Percentiles rank a stretch among this genome's conserved stretches.
These are phyloP conservation scores for Epinotia ramella DNA, from an alignment of 2,888 invertebrate genomes.

Conservation along the genomic window DNA sequence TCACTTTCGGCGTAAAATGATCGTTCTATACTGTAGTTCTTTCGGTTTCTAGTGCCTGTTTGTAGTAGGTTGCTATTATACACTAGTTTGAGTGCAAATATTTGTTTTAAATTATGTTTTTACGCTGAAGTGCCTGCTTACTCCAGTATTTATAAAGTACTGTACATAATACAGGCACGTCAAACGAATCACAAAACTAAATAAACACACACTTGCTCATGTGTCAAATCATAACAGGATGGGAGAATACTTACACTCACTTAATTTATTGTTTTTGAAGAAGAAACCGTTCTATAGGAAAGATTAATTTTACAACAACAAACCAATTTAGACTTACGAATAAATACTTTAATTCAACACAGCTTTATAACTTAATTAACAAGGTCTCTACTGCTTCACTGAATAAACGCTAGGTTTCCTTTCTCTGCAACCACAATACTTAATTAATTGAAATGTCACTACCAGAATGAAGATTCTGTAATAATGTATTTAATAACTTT, in stretches of 20 bases:
- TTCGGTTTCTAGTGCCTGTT: neutral
- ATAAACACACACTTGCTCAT: neutral
- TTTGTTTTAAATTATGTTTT: neutral
- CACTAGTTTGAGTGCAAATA: neutral
- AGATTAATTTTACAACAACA: constrained; percentile 9
- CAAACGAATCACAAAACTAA: no score
- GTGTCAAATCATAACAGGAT: neutral
- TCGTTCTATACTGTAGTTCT: neutral
- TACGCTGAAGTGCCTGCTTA: no score
- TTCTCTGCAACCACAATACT: neutral
- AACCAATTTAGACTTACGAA: constrained; percentile 7
- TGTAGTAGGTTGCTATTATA: neutral
- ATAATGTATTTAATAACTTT: neutral
- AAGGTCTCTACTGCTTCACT: neutral
- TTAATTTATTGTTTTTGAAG: neutral
- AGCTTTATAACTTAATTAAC: constrained; percentile 25
- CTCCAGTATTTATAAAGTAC: no score
- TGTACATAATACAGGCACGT: no score
- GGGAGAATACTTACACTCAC: neutral
- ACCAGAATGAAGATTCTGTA: neutral
- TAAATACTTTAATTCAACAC: constrained; percentile 4
- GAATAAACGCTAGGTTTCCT: neutral
- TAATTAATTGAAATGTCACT: neutral
- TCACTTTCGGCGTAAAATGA: neutral
- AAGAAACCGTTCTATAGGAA: neutral